These are phyloP conservation scores for Armadillidium nasatum DNA, from an alignment of 1,140 invertebrate genomes.

Conservation along the genomic window DNA sequence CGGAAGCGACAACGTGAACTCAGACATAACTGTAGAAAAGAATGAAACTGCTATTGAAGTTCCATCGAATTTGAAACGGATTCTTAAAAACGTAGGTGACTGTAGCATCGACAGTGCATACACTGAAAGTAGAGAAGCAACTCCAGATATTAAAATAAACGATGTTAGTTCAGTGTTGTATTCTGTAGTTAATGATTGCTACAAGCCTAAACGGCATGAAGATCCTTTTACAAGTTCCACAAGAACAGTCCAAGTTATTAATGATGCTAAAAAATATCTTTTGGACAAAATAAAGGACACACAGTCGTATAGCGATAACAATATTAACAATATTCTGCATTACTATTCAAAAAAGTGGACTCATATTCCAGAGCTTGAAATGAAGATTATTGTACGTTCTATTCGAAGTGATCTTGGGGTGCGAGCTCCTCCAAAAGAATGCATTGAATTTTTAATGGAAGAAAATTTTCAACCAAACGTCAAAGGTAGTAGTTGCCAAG, in stretches of 20 bases:
- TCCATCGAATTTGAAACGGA: background rate
- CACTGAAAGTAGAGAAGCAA: constrained; percentile 3
- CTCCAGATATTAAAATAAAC: background rate
- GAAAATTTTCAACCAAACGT: background rate
- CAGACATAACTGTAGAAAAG: background rate
- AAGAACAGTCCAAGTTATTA: background rate
- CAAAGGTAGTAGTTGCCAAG: background rate
- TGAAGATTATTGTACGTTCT: background rate
- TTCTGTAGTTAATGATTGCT: background rate
- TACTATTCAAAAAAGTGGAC: background rate
- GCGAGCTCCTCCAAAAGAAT: background rate
- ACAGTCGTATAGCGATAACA: background rate
- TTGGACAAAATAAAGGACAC: background rate
- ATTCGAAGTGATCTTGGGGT: background rate
- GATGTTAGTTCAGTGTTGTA: background rate
- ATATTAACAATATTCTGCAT: background rate
- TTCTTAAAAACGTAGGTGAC: background rate
- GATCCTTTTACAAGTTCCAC: background rate
- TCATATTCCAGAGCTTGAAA: background rate
- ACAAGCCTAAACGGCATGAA: background rate
- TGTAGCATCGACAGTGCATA: background rate
- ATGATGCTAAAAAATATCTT: background rate
- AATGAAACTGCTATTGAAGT: background rate
- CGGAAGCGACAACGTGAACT: background rate
- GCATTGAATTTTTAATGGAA: background rate